phyloP scores from a whole-genome alignment of 1,140 invertebrate genomes.

The Acyrthosiphon pisum region DNA sequence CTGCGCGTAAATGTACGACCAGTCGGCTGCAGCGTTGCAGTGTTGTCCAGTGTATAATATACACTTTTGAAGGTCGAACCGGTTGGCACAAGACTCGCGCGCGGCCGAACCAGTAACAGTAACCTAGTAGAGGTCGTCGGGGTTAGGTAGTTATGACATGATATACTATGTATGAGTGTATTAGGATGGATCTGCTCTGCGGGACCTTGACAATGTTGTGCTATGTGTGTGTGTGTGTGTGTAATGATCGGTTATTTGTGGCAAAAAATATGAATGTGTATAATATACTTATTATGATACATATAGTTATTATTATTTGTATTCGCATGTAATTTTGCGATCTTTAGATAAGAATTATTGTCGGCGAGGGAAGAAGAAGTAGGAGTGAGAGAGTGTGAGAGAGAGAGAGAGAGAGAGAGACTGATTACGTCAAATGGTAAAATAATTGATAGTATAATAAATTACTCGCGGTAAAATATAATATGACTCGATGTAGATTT shows the following conservation, averaged over 20 bases:
- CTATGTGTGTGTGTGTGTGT: neutral
- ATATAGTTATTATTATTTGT: neutral
- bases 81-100: constrained; percentile 23
- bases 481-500: neutral
- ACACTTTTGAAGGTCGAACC: constrained; percentile 42
- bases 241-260: neutral
- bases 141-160: constrained; percentile 6
- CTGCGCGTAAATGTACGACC: neutral
- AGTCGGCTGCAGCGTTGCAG: neutral
- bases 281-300: neutral
- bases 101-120: constrained; percentile 39
- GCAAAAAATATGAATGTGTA: neutral
- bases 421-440: neutral
- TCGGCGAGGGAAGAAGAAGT: neutral
- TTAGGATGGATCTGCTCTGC: neutral
- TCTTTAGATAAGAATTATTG: neutral
- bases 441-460: neutral
- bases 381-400: neutral
- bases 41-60: constrained; percentile 12
- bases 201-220: constrained; percentile 25
- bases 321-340: neutral
- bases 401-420: neutral
- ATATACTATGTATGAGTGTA: neutral
- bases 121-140: constrained; percentile 48
- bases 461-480: neutral